These are phyloP conservation scores for Mobula birostris DNA, from an alignment of 2,113 vertebrate genomes.

Conservation along the genomic window DNA sequence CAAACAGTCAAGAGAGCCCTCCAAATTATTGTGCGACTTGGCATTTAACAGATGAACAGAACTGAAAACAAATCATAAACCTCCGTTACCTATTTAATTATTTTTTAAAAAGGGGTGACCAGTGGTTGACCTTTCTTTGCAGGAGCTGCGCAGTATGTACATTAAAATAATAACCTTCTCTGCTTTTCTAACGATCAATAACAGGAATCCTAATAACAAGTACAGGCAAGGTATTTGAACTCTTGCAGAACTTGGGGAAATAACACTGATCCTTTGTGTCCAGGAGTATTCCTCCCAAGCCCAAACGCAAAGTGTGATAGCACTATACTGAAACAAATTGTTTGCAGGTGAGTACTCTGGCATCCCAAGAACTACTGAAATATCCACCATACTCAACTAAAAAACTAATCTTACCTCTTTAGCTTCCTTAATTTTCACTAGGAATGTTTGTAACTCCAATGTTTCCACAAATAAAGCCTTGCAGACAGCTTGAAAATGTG, in stretches of 20 bases:
- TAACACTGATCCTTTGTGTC: neutral
- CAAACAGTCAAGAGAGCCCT: neutral
- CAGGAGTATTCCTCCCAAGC: neutral
- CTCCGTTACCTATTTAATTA: neutral
- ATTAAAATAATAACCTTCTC: neutral
- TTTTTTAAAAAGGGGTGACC: neutral
- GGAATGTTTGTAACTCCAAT: conserved; percentile 84
- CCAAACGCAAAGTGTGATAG: neutral
- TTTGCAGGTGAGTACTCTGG: neutral
- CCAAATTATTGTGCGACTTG: neutral
- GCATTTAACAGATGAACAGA: neutral
- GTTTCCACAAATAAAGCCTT: conserved; percentile 83
- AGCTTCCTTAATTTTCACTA: conserved; percentile 75
- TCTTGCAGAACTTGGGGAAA: neutral
- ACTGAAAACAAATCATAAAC: neutral
- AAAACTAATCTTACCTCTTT: conserved; percentile 67
- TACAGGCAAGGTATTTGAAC: neutral
- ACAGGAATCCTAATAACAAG: neutral
- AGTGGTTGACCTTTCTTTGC: neutral
- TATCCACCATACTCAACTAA: neutral
- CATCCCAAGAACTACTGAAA: neutral
- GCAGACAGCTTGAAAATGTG: conserved; percentile 89
- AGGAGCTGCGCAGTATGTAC: neutral
- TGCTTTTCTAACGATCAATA: neutral
- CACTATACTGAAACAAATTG: neutral